Base-by-base conservation (phyloP, 2,113 vertebrate species). In the Apus apus region DNA sequence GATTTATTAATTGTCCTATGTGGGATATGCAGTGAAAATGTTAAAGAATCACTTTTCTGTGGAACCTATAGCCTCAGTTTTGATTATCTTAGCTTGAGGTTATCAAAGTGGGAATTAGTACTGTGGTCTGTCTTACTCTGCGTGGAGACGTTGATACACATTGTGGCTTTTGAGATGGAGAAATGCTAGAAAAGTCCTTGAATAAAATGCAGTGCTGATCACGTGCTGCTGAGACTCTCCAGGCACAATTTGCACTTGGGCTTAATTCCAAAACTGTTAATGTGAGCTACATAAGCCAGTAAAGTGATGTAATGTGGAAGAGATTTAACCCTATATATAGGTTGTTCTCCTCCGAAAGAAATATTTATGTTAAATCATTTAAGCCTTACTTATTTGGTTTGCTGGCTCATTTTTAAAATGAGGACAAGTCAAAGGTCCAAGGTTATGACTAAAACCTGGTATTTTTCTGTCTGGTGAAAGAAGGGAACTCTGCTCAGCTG, bases 161-260 rank as follows among this genome's bases (percentile, higher is more conserved):
- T 84, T 34, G 32, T 74, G 72, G 2, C 54, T 92, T 0, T 95
- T 87, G 50, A 87, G 83, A 36, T 66, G 68, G 85, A 96, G 88
- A 96, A 93, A 82, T 68, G 83, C 79, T 95, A 32, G 87, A 92
- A 89, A 83, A 95, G 86, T 95, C 90, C 86, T 84, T 86, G 65
- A 86, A 53, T 92, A 77, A 96, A 90, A 84, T 2, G 6, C 83
- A 61, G 61, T 67, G 7, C 84, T 65, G 87, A 91, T 95, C 81
- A 62, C 48, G 94, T 96, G 90, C 90, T 90, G 86, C 94, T 54
- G 86, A 95, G 88, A 68, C 61, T 95, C 93, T 96, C 93, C 93
- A 90, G 96, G 88, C 91, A 89, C 96, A 97, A 92, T 96, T 96
- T 95, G 94, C 92, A 0, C 92, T 94, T 92, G 92, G 93, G 96